Evolutionary conservation across 2,113 vertebrate species (phyloP).

Genomic region (Lepus europaeus): DNA sequence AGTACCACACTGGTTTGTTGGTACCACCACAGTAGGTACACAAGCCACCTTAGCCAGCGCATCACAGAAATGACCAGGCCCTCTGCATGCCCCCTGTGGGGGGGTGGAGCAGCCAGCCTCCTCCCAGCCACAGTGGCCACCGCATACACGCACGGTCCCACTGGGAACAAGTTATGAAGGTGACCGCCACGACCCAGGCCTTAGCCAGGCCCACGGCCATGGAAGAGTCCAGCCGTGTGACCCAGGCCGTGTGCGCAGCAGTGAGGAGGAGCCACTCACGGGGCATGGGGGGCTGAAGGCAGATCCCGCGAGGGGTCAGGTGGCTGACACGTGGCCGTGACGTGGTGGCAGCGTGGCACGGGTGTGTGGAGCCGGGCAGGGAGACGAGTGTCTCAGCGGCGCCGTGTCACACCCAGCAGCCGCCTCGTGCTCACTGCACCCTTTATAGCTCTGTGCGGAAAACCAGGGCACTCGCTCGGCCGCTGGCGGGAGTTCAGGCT

Average conservation of each 20-base stretch:
- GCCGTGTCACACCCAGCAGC: too few relatives aligned
- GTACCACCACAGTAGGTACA: not conserved
- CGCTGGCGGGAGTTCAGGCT: too few relatives aligned
- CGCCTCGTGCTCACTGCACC: not conserved
- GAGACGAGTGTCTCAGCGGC: not conserved
- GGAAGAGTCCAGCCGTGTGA: not conserved
- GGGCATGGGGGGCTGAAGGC: not conserved
- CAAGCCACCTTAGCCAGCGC: too few relatives aligned
- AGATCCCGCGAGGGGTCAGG: not conserved
- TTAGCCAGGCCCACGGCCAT: not conserved
- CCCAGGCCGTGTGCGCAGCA: too few relatives aligned
- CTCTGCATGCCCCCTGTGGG: not conserved
- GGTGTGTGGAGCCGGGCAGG: not conserved
- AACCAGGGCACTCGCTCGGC: not conserved
- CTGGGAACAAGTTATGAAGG: not conserved
- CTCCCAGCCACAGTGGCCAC: not conserved
- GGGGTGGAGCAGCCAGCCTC: not conserved
- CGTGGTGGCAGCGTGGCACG: not conserved
- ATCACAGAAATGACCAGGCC: not conserved
- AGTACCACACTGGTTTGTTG: not conserved
- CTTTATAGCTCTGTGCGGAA: not conserved
- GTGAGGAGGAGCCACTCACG: not conserved
- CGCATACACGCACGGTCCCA: fast-evolving
- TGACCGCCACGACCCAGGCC: not conserved
- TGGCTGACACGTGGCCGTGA: not conserved